phyloP scores from a whole-genome alignment of 2,888 invertebrate species.

The Ochropleura plecta region DNA sequence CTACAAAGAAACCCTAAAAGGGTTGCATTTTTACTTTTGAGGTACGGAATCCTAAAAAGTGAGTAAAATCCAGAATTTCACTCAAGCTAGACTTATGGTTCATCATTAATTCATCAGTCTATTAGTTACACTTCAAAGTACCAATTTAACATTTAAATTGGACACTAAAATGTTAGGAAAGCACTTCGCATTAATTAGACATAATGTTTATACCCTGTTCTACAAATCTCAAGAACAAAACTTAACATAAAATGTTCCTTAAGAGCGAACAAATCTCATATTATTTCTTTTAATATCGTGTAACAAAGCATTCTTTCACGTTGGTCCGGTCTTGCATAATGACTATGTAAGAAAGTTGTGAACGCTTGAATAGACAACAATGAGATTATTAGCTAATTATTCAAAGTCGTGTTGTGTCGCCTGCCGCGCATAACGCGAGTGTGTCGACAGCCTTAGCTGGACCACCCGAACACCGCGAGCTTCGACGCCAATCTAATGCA shows the following conservation, averaged over 20 bases:
- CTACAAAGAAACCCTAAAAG: too few species aligned
- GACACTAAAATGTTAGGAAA: constrained; percentile 55
- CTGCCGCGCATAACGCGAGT: constrained; percentile 58
- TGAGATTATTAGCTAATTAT: constrained; percentile 70
- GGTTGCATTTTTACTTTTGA: too few species aligned
- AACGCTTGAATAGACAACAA: constrained; percentile 69
- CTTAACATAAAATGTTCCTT: constrained; percentile 54
- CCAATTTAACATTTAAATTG: constrained; percentile 56
- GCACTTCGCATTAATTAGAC: constrained; percentile 53
- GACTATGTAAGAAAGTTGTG: constrained; percentile 66
- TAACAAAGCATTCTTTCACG: constrained; percentile 63
- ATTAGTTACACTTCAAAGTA: constrained; percentile 42
- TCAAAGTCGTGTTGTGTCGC: constrained; percentile 68
- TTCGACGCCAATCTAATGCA: constrained; percentile 60
- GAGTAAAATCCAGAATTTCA: constrained; percentile 36
- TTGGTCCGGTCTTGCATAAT: constrained; percentile 59
- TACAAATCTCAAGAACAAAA: constrained; percentile 59
- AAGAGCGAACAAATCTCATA: constrained; percentile 47
- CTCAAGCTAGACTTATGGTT: constrained; percentile 34
- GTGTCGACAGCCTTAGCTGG: constrained; percentile 62
- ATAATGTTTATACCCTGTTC: constrained; percentile 49
- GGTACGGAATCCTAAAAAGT: neutral
- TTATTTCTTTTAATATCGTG: constrained; percentile 60
- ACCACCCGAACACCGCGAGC: constrained; percentile 68
- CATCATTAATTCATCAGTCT: constrained; percentile 48